Conservation (phyloP, 2,888 invertebrate genomes). For the Masnerella sp. region DNA sequence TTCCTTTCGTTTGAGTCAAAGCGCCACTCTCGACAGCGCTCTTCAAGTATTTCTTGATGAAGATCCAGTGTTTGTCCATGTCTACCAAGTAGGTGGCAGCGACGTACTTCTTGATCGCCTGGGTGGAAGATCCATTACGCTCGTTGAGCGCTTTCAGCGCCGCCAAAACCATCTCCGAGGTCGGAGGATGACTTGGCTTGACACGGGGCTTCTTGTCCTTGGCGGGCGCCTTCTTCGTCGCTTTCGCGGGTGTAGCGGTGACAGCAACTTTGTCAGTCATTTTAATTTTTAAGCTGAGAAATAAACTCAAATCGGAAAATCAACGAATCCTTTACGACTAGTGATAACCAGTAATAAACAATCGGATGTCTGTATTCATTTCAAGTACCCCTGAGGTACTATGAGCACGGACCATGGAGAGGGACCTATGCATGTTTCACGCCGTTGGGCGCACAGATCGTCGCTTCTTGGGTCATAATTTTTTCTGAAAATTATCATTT, state of each 20-base stretch:
- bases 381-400: no score
- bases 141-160: slow-evolving; percentile 76
- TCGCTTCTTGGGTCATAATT: no score
- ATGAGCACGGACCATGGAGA: slow-evolving; percentile 25
- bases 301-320: no score
- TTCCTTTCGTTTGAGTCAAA: slow-evolving; percentile 80
- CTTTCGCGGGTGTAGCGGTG: slow-evolving; percentile 20
- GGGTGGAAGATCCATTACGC: slow-evolving; percentile 81
- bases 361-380: no score
- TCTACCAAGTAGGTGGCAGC: slow-evolving; percentile 81
- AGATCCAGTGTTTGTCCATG: slow-evolving; percentile 80
- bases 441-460: not conserved
- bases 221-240: slow-evolving; percentile 53
- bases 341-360: no score
- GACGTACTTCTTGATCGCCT: slow-evolving; percentile 83
- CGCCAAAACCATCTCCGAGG: slow-evolving; percentile 18
- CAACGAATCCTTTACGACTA: no score
- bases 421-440: not conserved
- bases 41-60: slow-evolving; percentile 82
- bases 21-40: slow-evolving; percentile 79
- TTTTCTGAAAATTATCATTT: no score
- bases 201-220: slow-evolving; percentile 6
- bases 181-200: slow-evolving; percentile 7
- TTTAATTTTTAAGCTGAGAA: not conserved
- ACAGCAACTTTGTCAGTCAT: slow-evolving; percentile 7